phyloP scores from a whole-genome alignment of 2,888 invertebrate genomes.

The Mesorhabditis spiculigera region DNA sequence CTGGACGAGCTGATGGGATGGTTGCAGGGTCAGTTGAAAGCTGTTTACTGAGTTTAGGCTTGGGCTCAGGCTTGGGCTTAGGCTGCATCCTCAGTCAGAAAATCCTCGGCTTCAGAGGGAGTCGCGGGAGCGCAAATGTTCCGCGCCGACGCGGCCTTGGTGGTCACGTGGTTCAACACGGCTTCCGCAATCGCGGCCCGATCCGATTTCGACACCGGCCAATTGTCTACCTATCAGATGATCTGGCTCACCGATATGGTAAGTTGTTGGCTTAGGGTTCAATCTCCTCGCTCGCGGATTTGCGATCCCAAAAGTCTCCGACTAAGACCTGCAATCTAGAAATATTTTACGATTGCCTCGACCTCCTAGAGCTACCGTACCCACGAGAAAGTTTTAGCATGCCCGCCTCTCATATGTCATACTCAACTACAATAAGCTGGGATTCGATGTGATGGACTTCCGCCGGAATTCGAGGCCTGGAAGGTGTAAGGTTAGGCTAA shows the following conservation, averaged over 20 bases:
- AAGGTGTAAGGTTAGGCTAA: conserved; percentile 38
- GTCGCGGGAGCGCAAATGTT: conserved; percentile 86
- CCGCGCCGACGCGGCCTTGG: conserved; percentile 81
- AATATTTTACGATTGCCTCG: no score
- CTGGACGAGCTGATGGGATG: conserved; percentile 53
- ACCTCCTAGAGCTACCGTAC: no score
- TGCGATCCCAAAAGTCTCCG: no score
- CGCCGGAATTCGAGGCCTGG: conserved; percentile 54
- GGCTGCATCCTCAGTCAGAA: not conserved
- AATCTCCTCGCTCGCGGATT: not conserved
- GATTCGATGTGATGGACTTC: conserved; percentile 75
- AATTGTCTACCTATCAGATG: conserved; percentile 54
- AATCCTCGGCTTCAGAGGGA: conserved; percentile 71
- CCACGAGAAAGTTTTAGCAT: conserved; percentile 19
- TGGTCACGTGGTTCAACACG: conserved; percentile 76
- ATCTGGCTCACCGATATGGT: conserved; percentile 75
- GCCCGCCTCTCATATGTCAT: conserved; percentile 76
- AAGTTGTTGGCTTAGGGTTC: conserved; percentile 64
- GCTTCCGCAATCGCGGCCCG: conserved; percentile 57
- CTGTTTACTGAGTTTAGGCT: not conserved
- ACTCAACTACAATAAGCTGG: conserved; percentile 85
- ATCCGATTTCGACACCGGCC: conserved; percentile 56
- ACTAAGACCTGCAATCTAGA: no score
- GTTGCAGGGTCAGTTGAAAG: conserved; percentile 18
- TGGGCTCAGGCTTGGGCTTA: not conserved